Evolutionary conservation across 2,888 invertebrate genomes (phyloP).

Genomic region (Mylabris sibirica): DNA sequence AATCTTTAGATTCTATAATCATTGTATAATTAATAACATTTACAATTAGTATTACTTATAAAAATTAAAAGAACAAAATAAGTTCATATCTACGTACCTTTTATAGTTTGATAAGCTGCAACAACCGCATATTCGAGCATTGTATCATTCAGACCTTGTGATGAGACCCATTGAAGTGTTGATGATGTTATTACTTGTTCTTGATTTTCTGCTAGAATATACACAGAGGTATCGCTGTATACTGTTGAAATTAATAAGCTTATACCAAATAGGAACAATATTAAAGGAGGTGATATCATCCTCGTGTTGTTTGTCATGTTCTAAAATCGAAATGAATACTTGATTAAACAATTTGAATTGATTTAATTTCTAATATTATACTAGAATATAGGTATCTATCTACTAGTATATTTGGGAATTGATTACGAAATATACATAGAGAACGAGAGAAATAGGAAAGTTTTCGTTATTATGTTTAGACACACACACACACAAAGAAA

Average conservation of each 20-base stretch:
- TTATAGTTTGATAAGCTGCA: constrained; percentile 63
- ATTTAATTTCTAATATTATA: constrained; percentile 1
- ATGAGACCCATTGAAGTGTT: constrained; percentile 77
- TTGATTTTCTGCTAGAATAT: constrained; percentile 56
- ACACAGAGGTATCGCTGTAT: constrained; percentile 49
- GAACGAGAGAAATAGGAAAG: too few relatives aligned
- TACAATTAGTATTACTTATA: too few relatives aligned
- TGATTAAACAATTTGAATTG: neutral
- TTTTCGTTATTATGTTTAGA: too few relatives aligned
- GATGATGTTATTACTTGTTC: constrained; percentile 81
- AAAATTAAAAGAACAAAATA: too few relatives aligned
- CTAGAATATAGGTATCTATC: too few relatives aligned
- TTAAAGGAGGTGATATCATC: constrained; percentile 30
- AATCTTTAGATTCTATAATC: constrained; percentile 58
- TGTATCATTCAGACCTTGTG: constrained; percentile 56
- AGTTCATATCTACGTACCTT: constrained; percentile 37
- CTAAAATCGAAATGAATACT: neutral
- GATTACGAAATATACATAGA: too few relatives aligned
- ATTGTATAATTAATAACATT: too few relatives aligned
- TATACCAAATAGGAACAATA: constrained; percentile 27
- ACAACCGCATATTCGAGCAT: constrained; percentile 72
- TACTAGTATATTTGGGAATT: too few relatives aligned
- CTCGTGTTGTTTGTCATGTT: constrained; percentile 35
- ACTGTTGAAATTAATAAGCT: constrained; percentile 20
- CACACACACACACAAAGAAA: too few relatives aligned